phyloP scores from a whole-genome alignment of 1,140 invertebrate species.

The Tetramorium simillimum region DNA sequence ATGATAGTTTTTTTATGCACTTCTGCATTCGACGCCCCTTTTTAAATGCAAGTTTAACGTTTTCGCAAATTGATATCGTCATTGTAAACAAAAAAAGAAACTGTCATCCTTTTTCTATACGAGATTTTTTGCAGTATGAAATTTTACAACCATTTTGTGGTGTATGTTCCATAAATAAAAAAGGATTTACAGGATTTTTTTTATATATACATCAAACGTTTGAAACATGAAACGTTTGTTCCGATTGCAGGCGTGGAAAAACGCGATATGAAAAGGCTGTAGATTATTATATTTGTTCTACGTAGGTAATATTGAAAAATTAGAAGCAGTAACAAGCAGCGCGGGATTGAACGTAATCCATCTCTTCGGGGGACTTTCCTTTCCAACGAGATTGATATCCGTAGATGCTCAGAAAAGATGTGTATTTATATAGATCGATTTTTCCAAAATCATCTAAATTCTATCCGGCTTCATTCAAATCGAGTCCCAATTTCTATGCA shows the following conservation, averaged over 20 bases:
- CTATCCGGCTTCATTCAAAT: neutral
- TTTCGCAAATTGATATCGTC: slow-evolving; percentile 28
- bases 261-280: slow-evolving; percentile 40
- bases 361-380: neutral
- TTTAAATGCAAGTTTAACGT: slow-evolving; percentile 1
- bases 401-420: neutral
- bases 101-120: neutral
- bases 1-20: neutral
- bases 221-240: slow-evolving; percentile 38
- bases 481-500: slow-evolving; percentile 33
- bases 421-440: slow-evolving; percentile 8
- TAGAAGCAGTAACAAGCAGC: neutral
- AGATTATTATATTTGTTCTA: slow-evolving; percentile 37
- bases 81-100: slow-evolving; percentile 13
- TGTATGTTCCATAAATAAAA: slow-evolving; percentile 39
- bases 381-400: neutral
- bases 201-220: slow-evolving; percentile 9
- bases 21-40: neutral
- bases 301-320: slow-evolving; percentile 39
- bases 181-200: slow-evolving; percentile 40
- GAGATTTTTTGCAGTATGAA: neutral
- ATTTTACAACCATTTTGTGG: slow-evolving; percentile 28
- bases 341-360: neutral
- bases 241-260: slow-evolving; percentile 14
- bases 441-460: slow-evolving; percentile 12